Evolutionary conservation across 2,113 vertebrate genomes (phyloP), one percentile per base, ranked within the genome.

Genomic region (Myrmecobius fasciatus): DNA sequence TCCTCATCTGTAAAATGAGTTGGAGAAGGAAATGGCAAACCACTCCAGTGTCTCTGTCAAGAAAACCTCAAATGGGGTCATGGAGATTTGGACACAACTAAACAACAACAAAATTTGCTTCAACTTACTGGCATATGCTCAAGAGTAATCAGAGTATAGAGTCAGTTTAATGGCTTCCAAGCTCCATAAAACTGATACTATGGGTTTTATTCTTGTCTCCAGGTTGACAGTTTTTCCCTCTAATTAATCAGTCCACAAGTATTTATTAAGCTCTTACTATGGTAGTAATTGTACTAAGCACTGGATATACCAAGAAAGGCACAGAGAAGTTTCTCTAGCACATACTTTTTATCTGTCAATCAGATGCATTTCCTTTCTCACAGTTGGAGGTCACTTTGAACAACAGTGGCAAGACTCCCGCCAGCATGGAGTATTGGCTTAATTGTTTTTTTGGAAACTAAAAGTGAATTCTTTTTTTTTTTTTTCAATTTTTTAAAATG

Each of bases 341-440:
- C 96, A 88, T 98, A 96, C 91, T 90, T 46, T 46, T 96, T 97
- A 95, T 53, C 95, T 51, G 94, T 96, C 52, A 91, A 8, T 53
- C 52, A 95, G 43, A 0, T 10, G 89, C 95, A 96, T 91, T 96
- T 91, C 54, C 93, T 47, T 91, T 98, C 95, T 75, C 31, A 93
- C 96, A 92, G 95, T 89, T 92, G 95, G 83, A 95, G 91, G 52
- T 96, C 93, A 95, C 95, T 96, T 95, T 88, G 28, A 31, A 92
- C 90, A 54, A 52, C 53, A 95, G 47, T 60, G n/a, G 51, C 0
- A 10, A 10, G 47, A 91, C 91, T 91, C 25, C 46, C 67, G 52
- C 67, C 56, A 47, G n/a, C n/a, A n/a, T 47, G 93, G 51, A 93
- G 94, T 89, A 56, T 0, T 2, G 25, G 25, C 52, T 96, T 83